Evolutionary conservation across 2,888 invertebrate genomes (phyloP).

Genomic region (Graphium colonna): DNA sequence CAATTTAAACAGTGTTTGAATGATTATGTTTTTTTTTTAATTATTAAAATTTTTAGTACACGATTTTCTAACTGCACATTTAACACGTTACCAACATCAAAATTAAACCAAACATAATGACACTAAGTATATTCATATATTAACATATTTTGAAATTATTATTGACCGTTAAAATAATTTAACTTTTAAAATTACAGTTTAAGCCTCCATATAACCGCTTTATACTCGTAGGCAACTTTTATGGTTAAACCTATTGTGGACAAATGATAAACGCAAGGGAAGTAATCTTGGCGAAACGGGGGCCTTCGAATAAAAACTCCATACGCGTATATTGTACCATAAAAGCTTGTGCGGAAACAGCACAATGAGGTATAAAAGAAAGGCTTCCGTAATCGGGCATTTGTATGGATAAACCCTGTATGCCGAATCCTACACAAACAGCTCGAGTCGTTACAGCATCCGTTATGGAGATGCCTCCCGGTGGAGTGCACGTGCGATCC

Average conservation of each 20-base stretch:
- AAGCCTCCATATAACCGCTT: too few species aligned
- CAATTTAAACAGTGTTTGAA: too few species aligned
- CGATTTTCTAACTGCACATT: too few species aligned
- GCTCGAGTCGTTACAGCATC: conserved; percentile 19
- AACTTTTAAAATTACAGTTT: too few species aligned
- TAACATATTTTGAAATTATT: too few species aligned
- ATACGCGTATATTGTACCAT: conserved; percentile 2
- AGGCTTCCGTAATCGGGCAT: conserved; percentile 21
- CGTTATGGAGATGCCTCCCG: conserved; percentile 20
- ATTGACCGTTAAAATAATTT: too few species aligned
- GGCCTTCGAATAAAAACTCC: not conserved
- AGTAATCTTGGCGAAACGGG: conserved; percentile 1
- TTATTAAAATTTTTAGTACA: too few species aligned
- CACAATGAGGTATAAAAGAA: conserved; percentile 16
- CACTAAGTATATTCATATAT: too few species aligned
- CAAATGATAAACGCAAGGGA: not conserved
- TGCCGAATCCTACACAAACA: conserved; percentile 21
- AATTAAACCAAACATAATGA: too few species aligned
- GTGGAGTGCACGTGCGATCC: not conserved
- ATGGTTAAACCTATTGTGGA: not conserved
- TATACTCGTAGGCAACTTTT: too few species aligned
- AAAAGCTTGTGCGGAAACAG: conserved; percentile 10
- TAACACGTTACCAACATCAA: too few species aligned
- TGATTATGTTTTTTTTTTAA: too few species aligned
- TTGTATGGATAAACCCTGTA: conserved; percentile 20